Conservation (phyloP, 2,888 invertebrate species). For the Saturnia pavonia region DNA sequence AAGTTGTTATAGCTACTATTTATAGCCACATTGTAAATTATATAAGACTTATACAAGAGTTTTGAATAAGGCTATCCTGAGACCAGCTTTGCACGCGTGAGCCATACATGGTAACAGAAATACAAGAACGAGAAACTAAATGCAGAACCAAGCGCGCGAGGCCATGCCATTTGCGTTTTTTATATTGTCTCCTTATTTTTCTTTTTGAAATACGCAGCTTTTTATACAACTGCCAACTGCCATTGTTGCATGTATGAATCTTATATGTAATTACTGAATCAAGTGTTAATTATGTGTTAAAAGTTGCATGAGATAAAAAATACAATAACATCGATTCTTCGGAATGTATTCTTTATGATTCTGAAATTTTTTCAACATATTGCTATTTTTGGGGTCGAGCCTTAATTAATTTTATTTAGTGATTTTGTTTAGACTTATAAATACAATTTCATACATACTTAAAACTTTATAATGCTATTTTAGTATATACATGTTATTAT, state of each 20-base stretch:
- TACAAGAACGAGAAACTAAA: conserved; percentile 75
- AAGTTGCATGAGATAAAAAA: background rate
- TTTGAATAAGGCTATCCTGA: conserved; percentile 17
- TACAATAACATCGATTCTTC: background rate
- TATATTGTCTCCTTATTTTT: conserved; percentile 52
- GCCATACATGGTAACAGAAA: conserved; percentile 70
- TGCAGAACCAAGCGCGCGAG: conserved; percentile 58
- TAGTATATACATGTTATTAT: conserved; percentile 56
- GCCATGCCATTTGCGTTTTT: conserved; percentile 60
- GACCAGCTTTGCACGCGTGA: conserved; percentile 57
- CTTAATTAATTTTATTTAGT: background rate
- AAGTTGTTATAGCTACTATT: background rate
- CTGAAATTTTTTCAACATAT: background rate
- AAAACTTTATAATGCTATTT: background rate
- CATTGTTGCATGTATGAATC: conserved; percentile 4
- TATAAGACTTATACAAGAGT: conserved; percentile 14
- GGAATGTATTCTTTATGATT: background rate
- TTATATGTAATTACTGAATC: conserved; percentile 10
- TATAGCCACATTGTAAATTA: background rate
- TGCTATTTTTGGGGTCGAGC: background rate
- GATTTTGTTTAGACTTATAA: background rate
- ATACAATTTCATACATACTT: background rate
- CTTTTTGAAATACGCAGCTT: background rate
- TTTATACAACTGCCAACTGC: background rate
- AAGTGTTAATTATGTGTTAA: background rate